Evolutionary conservation across 2,113 vertebrate species (phyloP), one percentile per base, ranked within the genome.

Genomic region (Archocentrus centrarchus): DNA sequence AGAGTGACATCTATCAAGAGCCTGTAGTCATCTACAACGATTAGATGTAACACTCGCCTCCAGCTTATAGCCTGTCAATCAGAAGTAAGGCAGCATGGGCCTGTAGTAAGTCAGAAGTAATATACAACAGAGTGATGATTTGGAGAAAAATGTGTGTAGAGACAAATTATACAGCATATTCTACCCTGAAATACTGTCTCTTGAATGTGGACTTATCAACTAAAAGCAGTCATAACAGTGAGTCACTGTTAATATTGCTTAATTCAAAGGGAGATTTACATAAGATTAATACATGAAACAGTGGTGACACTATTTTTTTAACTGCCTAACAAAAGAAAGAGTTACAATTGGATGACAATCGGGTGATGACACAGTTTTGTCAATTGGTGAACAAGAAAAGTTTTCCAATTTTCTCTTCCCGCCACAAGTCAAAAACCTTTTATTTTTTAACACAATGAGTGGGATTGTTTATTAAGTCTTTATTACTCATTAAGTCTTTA

Each of bases 51-150:
- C 75, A 80, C 79, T 84, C 15, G 81, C 81, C 53, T 64, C 11
- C 20, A 84, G 88, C 79, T 63, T 79, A 82, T 10, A 86, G 77
- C 81, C 76, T 79, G 82, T 83, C 86, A 85, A 53, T 90, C 89
- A 80, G 35, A 59, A 27, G 20, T 61, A 79, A 64, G 53, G 70
- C 62, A 66, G 63, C 24, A 62, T 24, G 30, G 78, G 63, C 82
- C 53, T 32, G 53, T 30, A 80, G 53, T 27, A 64, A 79, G 35
- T 80, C 75, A 77, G 70, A 66, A 60, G 77, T 75, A 80, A 84
- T 80, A 50, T 64, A 80, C 50, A 78, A 27, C 59, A 37, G 8
- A 35, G 50, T 77, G 62, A 47, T 22, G 77, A 22, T 87, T 76
- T 80, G 55, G 20, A 66, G 2, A 47, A 77, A 88, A 47, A 53